A percentile compares a stretch with the other conserved stretches of the same genome.
phyloP scores from a whole-genome alignment of 2,113 vertebrate species.

The Pica pica region DNA sequence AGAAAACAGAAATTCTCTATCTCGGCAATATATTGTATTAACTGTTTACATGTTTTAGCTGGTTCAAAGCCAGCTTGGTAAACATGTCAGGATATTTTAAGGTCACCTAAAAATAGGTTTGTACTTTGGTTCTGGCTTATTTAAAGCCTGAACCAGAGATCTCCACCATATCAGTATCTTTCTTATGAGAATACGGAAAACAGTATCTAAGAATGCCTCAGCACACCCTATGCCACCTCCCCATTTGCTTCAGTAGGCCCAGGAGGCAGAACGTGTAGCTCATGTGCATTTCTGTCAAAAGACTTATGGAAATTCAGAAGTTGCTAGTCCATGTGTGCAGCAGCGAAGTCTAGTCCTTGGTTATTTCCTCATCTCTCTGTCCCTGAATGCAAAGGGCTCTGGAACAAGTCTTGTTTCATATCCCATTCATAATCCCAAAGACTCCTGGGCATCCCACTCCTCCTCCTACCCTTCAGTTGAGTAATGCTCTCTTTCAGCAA shows the following conservation, averaged over 20 bases:
- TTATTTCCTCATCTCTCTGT: not conserved
- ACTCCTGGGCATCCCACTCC: not conserved
- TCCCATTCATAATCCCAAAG: not conserved
- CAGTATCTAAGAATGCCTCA: not conserved
- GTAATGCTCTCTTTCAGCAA: not conserved
- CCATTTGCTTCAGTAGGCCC: not conserved
- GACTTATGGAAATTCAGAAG: not conserved
- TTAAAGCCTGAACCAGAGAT: not conserved
- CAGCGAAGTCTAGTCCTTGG: not conserved
- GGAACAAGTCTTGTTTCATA: not conserved
- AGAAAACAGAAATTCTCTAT: not conserved
- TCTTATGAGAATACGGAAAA: not conserved
- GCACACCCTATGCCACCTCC: not conserved
- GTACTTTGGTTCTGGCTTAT: not conserved
- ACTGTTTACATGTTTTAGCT: constrained; percentile 14
- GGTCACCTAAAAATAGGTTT: not conserved
- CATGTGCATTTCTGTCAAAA: not conserved
- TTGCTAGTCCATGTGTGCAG: not conserved
- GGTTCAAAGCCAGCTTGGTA: constrained; percentile 4
- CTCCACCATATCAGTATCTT: not conserved
- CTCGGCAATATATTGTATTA: not conserved
- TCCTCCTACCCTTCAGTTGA: not conserved
- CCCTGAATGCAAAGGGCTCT: not conserved
- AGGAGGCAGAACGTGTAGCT: rapidly evolving
- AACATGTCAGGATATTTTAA: constrained; percentile 1